A percentile compares a stretch with the other conserved stretches of the same genome.
Conservation (phyloP, 2,888 invertebrate species). For the Anoplius nigerrimus region DNA sequence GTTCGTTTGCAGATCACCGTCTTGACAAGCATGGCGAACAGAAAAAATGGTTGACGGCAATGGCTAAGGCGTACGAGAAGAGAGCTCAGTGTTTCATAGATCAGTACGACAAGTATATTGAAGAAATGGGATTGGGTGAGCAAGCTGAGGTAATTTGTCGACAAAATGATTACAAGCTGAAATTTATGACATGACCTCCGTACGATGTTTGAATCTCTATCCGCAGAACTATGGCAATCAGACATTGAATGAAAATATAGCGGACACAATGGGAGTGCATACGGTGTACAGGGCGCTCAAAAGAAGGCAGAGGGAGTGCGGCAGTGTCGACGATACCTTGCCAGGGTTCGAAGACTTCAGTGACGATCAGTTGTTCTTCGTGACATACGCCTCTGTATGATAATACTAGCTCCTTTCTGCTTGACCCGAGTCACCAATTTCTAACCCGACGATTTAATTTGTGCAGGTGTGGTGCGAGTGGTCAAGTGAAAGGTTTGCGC, state of each 20-base stretch:
- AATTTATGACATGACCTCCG: no score
- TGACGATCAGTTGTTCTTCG: constrained; percentile 71
- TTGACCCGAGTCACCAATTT: not conserved
- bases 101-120: constrained; percentile 26
- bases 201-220: not conserved
- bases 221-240: constrained; percentile 78
- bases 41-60: constrained; percentile 12
- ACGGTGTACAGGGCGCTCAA: constrained; percentile 83
- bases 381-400: constrained; percentile 71
- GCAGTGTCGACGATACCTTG: constrained; percentile 40
- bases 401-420: no score
- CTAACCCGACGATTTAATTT: not conserved
- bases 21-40: constrained; percentile 6
- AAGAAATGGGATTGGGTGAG: no score
- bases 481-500: accelerated
- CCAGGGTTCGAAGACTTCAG: constrained; percentile 68
- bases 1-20: no score
- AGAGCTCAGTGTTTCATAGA: constrained; percentile 31
- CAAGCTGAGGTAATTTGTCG: not conserved
- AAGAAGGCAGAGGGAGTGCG: constrained; percentile 33
- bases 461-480: constrained; percentile 42
- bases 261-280: constrained; percentile 89
- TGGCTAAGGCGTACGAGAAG: constrained; percentile 13
- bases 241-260: constrained; percentile 90
- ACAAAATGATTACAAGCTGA: not conserved